phyloP scores from a whole-genome alignment of 2,888 invertebrate species.

The Himalopsyche kuldschensis region DNA sequence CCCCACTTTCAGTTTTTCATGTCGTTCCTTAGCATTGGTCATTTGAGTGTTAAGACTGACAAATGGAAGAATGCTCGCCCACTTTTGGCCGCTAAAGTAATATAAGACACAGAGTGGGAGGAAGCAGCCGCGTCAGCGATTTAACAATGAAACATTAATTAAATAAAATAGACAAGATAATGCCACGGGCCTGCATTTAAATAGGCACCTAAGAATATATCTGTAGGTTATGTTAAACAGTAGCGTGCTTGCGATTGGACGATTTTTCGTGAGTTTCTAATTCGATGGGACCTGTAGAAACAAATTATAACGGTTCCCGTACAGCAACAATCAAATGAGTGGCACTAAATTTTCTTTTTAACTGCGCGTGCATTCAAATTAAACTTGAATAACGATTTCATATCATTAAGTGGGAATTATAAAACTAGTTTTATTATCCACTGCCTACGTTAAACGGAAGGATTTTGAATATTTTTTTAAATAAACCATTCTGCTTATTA shows the following conservation, averaged over 20 bases:
- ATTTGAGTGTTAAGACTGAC: conserved; percentile 16
- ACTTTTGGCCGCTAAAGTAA: conserved; percentile 20
- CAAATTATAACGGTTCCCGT: conserved; percentile 3
- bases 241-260: background rate
- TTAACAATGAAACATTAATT: conserved; percentile 38
- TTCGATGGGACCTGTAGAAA: background rate
- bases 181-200: conserved; percentile 14
- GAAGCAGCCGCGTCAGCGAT: conserved; percentile 21
- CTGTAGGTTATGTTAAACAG: conserved; percentile 2
- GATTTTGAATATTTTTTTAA: background rate
- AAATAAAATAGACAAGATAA: conserved; percentile 38
- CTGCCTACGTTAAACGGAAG: background rate
- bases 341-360: background rate
- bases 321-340: background rate
- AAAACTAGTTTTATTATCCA: background rate
- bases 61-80: conserved; percentile 25
- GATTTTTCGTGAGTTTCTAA: background rate
- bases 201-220: background rate
- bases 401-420: background rate
- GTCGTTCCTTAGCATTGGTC: background rate
- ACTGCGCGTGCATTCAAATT: conserved; percentile 1
- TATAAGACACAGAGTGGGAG: conserved; percentile 20
- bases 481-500: too few relatives aligned
- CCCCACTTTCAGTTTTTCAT: background rate
- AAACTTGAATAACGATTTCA: background rate